A percentile compares a stretch with the other conserved stretches of the same genome.
phyloP scores from a whole-genome alignment of 92 coral and sea anemone species.

The Actinostola sp. region DNA sequence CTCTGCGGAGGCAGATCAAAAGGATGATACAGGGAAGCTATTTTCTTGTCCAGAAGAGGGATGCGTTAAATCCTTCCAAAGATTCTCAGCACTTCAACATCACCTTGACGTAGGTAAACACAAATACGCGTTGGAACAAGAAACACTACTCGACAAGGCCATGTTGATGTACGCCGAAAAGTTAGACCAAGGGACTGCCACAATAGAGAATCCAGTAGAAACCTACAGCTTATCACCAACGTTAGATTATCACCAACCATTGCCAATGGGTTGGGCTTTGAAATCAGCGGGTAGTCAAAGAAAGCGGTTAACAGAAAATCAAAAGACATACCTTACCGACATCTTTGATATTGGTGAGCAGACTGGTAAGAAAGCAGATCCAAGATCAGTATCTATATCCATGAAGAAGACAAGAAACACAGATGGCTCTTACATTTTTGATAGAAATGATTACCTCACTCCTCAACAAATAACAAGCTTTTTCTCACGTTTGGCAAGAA shows the following conservation, averaged over 20 bases:
- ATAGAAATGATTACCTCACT: neutral
- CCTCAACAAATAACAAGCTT: slow-evolving; percentile 17
- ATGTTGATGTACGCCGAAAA: slow-evolving; percentile 35
- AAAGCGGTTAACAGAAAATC: slow-evolving; percentile 32
- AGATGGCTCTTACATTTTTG: slow-evolving; percentile 5
- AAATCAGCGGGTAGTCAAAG: slow-evolving; percentile 25
- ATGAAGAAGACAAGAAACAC: slow-evolving; percentile 31
- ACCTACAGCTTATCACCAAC: neutral
- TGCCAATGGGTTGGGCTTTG: slow-evolving; percentile 63
- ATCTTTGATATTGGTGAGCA: slow-evolving; percentile 43
- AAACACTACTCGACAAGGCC: slow-evolving; percentile 63
- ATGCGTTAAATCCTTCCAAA: slow-evolving; percentile 44
- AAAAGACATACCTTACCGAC: slow-evolving; percentile 49
- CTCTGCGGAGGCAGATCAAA: neutral
- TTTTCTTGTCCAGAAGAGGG: slow-evolving; percentile 57
- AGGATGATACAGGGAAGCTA: slow-evolving; percentile 18
- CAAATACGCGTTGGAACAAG: slow-evolving; percentile 57
- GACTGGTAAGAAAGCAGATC: slow-evolving; percentile 56
- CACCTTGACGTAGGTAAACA: no score
- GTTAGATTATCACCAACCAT: neutral
- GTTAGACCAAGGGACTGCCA: slow-evolving; percentile 18
- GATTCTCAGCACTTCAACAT: slow-evolving; percentile 18
- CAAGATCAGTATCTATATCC: slow-evolving; percentile 18
- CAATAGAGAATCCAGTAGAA: slow-evolving; percentile 2
- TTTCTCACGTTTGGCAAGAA: slow-evolving; percentile 15